Percentiles rank a stretch among this genome's conserved stretches.
Evolutionary conservation across 2,888 invertebrate genomes (phyloP).

Genomic region (Sesia bembeciformis): DNA sequence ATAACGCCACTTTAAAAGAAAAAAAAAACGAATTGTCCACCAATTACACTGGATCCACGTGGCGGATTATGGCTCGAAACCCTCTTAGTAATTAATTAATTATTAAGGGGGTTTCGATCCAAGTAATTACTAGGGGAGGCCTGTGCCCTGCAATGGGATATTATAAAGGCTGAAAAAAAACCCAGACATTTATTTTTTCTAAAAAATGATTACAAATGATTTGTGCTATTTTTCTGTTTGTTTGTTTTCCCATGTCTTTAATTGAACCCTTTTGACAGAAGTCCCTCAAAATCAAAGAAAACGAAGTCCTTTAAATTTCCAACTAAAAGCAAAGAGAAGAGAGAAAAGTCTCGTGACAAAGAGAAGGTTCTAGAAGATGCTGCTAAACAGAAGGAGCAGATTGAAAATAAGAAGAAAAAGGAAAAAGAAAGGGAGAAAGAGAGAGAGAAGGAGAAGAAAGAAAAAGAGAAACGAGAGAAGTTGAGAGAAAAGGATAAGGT

Average conservation of each 20-base stretch:
- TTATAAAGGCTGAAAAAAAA: too few relatives aligned
- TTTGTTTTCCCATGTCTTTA: background rate
- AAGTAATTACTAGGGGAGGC: too few relatives aligned
- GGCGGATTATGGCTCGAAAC: too few relatives aligned
- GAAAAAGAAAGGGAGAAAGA: conserved; percentile 74
- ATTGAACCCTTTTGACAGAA: conserved; percentile 61
- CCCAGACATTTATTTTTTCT: too few relatives aligned
- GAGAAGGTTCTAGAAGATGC: conserved; percentile 75
- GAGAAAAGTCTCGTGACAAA: conserved; percentile 89
- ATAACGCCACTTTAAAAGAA: too few relatives aligned
- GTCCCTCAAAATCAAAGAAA: conserved; percentile 89
- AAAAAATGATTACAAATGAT: too few relatives aligned
- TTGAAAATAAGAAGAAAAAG: conserved; percentile 73
- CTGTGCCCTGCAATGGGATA: too few relatives aligned
- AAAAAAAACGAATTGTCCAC: too few relatives aligned
- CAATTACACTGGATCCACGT: too few relatives aligned
- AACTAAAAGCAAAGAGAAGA: conserved; percentile 88
- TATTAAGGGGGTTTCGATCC: too few relatives aligned
- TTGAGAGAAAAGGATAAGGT: conserved; percentile 66
- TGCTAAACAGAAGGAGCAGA: conserved; percentile 76
- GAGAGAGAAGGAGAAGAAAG: conserved; percentile 69
- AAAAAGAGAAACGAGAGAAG: conserved; percentile 66
- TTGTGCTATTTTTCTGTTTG: background rate
- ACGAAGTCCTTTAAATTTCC: conserved; percentile 91
- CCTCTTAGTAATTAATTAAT: too few relatives aligned